These are phyloP conservation scores for Tethya wilhelma DNA, from an alignment of 37 sponge, comb jelly and placozoan species.

Conservation along the genomic window DNA sequence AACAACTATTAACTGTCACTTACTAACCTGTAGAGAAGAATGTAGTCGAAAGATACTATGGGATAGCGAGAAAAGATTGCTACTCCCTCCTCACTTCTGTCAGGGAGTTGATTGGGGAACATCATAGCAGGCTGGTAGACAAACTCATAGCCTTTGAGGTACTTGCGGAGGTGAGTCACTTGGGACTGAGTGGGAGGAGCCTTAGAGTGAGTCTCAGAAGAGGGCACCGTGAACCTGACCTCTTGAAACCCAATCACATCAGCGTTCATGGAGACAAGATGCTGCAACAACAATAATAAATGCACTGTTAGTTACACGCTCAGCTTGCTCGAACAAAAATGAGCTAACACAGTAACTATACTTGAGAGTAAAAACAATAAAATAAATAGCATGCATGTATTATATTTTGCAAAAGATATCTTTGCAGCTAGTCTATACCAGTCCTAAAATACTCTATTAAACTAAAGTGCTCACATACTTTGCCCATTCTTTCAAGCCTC, in stretches of 20 bases:
- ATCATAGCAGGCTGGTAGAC: constrained; percentile 89
- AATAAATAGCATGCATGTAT: too few species aligned
- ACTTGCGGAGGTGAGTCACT: constrained; percentile 22
- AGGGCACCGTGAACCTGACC: constrained; percentile 58
- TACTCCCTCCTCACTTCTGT: constrained; percentile 76
- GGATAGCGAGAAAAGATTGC: constrained; percentile 77
- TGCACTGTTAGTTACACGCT: not conserved
- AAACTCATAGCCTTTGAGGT: constrained; percentile 69
- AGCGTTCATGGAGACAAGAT: not conserved
- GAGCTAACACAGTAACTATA: too few species aligned
- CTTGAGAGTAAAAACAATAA: too few species aligned
- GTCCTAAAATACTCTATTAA: not conserved
- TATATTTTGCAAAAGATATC: too few species aligned
- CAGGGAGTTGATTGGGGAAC: constrained; percentile 7
- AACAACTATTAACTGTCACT: not conserved
- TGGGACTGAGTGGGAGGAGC: constrained; percentile 13
- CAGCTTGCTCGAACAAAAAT: too few species aligned
- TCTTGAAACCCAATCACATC: constrained; percentile 86
- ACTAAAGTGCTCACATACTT: constrained; percentile 50
- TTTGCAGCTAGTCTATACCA: too few species aligned
- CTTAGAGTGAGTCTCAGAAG: not conserved
- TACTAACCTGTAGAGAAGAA: constrained; percentile 58
- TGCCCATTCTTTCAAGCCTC: constrained; percentile 50
- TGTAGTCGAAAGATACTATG: constrained; percentile 64
- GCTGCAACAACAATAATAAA: constrained; percentile 7